Base-by-base conservation (phyloP, 2,113 vertebrate species). In the Bos javanicus region DNA sequence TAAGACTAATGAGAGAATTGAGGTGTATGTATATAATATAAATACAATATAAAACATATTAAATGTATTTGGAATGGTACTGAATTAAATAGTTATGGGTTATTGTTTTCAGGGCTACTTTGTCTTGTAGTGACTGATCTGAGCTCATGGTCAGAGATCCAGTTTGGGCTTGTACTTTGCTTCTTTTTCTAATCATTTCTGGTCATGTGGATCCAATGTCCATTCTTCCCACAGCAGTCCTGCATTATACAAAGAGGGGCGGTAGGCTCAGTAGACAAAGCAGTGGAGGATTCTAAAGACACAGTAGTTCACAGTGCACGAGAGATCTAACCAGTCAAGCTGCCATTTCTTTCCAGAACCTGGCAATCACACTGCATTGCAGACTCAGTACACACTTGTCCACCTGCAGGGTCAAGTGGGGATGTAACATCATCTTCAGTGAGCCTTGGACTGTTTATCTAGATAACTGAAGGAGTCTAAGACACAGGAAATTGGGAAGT, bases 261-360 rank as follows among this genome's bases (percentile, higher is more conserved):
- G 6, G 16, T 2, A 94, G 93, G 52, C 85, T 95, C 71, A 54
- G 21, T 92, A 97, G 97, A 88, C 92, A 94, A 82, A 98, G 97
- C 96, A 97, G 94, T 89, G 84, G 60, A 87, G 85, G 88, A 67
- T 97, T 98, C 92, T 92, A 92, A 98, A 98, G 83, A 92, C 95
- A 96, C 81, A 96, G 74, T 97, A 80, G 97, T 97, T 98, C 87
- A 93, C 57, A 94, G 33, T 21, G 36, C 93, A 52, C 0, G 88
- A 91, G 93, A 98, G 74, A 84, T 94, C 85, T 98, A 97, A 98
- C 97, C 97, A 93, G 11, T 86, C 76, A 56, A 94, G 86, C 97
- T 97, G 94, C 81, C 93, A 78, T 97, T 98, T 98, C 95, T 93
- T 96, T 93, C 97, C 90, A 96, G 86, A 98, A 83, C 89, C 81